Base-by-base conservation (phyloP, 1,140 invertebrate species). In the Drosophila lini region DNA sequence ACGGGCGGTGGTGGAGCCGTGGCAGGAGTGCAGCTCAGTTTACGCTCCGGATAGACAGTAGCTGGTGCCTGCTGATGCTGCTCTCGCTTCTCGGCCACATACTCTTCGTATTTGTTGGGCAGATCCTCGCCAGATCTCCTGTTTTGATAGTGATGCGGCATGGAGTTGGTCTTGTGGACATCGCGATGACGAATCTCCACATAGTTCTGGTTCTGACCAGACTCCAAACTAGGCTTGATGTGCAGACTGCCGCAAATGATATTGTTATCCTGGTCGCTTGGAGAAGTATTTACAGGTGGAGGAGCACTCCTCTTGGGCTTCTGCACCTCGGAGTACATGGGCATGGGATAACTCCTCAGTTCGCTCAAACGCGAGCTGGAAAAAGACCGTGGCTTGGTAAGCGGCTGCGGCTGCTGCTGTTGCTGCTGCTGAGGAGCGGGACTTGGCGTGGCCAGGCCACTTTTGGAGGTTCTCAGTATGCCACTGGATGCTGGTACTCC, bases 381-480 rank as follows among this genome's bases (percentile, higher is more conserved):
- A 22, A 92, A 75, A 0, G 91, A 92, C 7, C 91, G 77, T 3
- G 91, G 91, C 25, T 92, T 92, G 38, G 60, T 55, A 0, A 70
- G 67, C 8, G 19, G 34, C 31, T 19, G 48, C 22, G 38, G 48
- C 36, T 44, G 59, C 15, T 31, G 74, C 13, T 44, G 74, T 11
- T 44, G 63, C 32, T 53, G 48, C 22, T 56, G 64, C 22, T 48
- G 63, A 41, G 71, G n/a, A 48, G 50, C 36, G 93, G 94, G 80
- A 94, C 31, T 65, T 91, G 95, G 95, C 62, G 60, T 70, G 38
- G 84, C 70, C 16, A 92, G 32, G 8, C 91, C 91, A 59, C 90
- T 92, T 56, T 91, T 92, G 3, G 91, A 80, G 16, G 91, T 92
- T 36, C 91, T 65, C 15, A 92, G 40, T 9, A 86, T 62, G 5